These are phyloP conservation scores for Diaprepes abbreviatus DNA, from an alignment of 2,888 invertebrate species.

Conservation along the genomic window DNA sequence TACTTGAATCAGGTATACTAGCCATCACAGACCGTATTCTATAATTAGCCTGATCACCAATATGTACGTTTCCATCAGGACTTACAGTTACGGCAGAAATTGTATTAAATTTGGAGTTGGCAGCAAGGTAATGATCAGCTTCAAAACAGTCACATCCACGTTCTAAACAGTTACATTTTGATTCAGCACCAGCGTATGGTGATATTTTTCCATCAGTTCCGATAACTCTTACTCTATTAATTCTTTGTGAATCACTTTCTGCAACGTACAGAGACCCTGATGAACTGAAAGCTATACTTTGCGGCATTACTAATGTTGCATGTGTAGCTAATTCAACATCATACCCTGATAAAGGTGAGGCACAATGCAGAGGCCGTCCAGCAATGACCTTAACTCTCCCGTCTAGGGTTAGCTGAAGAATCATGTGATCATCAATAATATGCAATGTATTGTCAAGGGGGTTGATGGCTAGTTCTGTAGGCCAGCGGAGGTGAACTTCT, in stretches of 20 bases:
- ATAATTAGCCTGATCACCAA: constrained; percentile 95
- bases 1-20: constrained; percentile 88
- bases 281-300: constrained; percentile 93
- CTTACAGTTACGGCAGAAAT: constrained; percentile 94
- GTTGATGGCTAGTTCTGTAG: constrained; percentile 94
- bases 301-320: constrained; percentile 92
- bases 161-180: constrained; percentile 93
- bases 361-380: constrained; percentile 93
- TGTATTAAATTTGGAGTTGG: constrained; percentile 94
- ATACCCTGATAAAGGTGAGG: constrained; percentile 83
- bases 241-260: constrained; percentile 95
- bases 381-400: constrained; percentile 93
- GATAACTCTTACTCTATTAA: constrained; percentile 91
- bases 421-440: constrained; percentile 97
- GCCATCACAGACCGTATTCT: constrained; percentile 90
- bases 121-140: constrained; percentile 91
- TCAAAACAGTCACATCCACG: constrained; percentile 94
- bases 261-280: constrained; percentile 94
- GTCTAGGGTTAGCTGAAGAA: constrained; percentile 91
- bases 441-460: constrained; percentile 95
- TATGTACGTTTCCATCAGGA: constrained; percentile 93
- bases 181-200: constrained; percentile 94
- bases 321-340: constrained; percentile 92
- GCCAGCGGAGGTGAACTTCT: constrained; percentile 95
- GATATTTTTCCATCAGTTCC: constrained; percentile 94